Evolutionary conservation across 30 jellyfish, hydroid and myxozoan species (phyloP).

Genomic region (Haliclystus octoradiatus): DNA sequence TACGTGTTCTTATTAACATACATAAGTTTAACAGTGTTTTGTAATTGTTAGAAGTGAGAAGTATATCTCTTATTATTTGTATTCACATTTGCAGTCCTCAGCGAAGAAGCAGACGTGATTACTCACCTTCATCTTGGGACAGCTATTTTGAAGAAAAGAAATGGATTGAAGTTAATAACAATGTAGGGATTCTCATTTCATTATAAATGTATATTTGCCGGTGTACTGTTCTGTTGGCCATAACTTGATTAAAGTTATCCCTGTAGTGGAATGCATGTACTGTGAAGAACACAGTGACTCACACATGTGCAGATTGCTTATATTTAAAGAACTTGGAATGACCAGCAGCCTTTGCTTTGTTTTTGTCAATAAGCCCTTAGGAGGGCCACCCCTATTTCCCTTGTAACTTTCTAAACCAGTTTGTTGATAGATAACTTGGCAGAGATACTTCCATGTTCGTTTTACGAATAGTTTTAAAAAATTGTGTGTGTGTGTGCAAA

Average conservation of each 20-base stretch:
- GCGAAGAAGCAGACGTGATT: conserved; percentile 42
- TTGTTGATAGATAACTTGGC: too few species aligned
- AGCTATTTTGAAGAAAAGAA: conserved; percentile 57
- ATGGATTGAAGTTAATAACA: conserved; percentile 50
- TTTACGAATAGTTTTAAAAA: too few species aligned
- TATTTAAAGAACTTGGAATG: too few species aligned
- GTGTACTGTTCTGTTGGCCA: neutral
- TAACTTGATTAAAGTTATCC: neutral
- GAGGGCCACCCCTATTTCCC: neutral
- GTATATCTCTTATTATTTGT: neutral
- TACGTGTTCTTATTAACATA: too few species aligned
- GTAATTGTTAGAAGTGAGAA: too few species aligned
- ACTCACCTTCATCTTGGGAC: conserved; percentile 67
- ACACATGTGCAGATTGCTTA: neutral
- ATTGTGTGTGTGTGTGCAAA: too few species aligned
- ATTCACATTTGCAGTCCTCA: conserved; percentile 20
- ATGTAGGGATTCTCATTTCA: conserved; percentile 43
- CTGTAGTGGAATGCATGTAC: neutral
- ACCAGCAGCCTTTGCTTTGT: too few species aligned
- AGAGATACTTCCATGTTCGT: too few species aligned
- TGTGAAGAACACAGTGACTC: neutral
- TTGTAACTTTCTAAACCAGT: too few species aligned
- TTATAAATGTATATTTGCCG: too few species aligned
- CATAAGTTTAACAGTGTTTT: too few species aligned
- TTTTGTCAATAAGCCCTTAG: neutral